Evolutionary conservation across 1,140 invertebrate species (phyloP).

Genomic region (Ceratitis capitata): DNA sequence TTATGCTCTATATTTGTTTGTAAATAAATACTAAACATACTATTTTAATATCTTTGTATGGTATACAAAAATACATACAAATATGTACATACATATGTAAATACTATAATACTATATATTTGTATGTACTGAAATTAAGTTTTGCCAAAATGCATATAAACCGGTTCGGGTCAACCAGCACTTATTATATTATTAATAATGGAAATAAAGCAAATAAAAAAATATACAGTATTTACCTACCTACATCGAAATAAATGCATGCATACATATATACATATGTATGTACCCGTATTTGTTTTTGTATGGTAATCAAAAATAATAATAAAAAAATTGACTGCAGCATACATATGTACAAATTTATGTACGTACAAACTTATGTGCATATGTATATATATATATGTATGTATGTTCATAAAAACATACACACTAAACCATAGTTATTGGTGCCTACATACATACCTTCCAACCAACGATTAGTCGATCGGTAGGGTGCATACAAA

Average conservation of each 20-base stretch:
- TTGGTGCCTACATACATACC: too few species aligned
- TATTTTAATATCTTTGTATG: too few species aligned
- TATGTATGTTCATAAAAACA: too few species aligned
- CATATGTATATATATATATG: background rate
- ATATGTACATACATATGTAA: background rate
- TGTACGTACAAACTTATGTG: background rate
- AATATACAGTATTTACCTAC: background rate
- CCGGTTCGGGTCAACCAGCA: background rate
- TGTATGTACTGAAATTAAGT: background rate
- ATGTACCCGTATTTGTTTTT: background rate
- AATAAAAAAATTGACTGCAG: background rate
- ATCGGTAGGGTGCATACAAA: background rate
- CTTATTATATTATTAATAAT: background rate
- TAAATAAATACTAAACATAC: too few species aligned
- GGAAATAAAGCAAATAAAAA: background rate
- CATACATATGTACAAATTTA: background rate
- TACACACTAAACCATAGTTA: too few species aligned
- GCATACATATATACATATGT: background rate
- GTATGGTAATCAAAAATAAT: background rate
- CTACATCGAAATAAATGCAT: background rate
- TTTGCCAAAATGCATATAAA: conserved; percentile 11
- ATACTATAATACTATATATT: too few species aligned
- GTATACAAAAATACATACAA: background rate
- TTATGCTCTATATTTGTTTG: too few species aligned
- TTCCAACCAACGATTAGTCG: too few species aligned